A percentile compares a stretch with the other conserved stretches of the same genome.
These are phyloP conservation scores for Cathartes aura DNA, from an alignment of 2,113 vertebrate genomes.

Conservation along the genomic window DNA sequence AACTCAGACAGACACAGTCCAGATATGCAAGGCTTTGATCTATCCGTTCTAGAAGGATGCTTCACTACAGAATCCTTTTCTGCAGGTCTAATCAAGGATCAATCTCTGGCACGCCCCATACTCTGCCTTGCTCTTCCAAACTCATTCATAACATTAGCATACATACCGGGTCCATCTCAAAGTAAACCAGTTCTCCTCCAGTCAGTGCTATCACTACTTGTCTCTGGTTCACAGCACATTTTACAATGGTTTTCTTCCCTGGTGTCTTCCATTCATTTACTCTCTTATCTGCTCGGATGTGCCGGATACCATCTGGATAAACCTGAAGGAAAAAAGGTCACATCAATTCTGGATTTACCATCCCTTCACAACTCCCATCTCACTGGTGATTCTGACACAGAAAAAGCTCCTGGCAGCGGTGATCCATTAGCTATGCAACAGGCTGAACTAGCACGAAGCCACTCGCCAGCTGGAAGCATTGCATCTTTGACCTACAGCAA, in stretches of 20 bases:
- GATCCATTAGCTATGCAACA: background rate
- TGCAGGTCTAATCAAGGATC: background rate
- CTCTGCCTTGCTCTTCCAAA: background rate
- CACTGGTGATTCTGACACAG: background rate
- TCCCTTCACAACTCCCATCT: background rate
- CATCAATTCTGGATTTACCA: background rate
- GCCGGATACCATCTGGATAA: slow-evolving; percentile 96
- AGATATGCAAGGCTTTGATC: background rate
- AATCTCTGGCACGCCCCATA: background rate
- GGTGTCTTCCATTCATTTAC: slow-evolving; percentile 99
- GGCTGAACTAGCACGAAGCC: background rate
- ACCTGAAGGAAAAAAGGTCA: slow-evolving; percentile 76
- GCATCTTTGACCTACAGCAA: background rate
- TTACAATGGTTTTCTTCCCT: slow-evolving; percentile 96
- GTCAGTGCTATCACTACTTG: slow-evolving; percentile 98
- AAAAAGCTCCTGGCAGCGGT: background rate
- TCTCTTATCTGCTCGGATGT: slow-evolving; percentile 97
- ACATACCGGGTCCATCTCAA: slow-evolving; percentile 98
- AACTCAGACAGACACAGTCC: background rate
- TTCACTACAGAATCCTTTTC: background rate
- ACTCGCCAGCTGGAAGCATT: rapidly evolving
- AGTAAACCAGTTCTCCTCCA: slow-evolving; percentile 97
- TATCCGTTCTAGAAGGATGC: background rate
- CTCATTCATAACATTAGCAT: background rate
- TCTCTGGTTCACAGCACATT: slow-evolving; percentile 97